phyloP scores from a whole-genome alignment of 2,888 invertebrate genomes.

The Eupithecia inturbata region DNA sequence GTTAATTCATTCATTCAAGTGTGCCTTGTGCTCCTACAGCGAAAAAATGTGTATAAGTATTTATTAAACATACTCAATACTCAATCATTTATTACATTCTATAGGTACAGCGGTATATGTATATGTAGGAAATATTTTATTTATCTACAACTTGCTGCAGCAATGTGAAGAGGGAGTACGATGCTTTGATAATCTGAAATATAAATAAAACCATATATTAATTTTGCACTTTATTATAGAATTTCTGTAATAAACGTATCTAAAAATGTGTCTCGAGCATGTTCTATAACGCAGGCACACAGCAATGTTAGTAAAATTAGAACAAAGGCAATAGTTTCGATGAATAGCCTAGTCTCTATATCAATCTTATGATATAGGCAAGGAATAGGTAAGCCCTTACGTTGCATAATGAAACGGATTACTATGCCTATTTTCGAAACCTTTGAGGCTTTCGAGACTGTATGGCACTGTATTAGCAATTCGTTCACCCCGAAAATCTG shows the following conservation, averaged over 20 bases:
- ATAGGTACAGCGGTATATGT: no score
- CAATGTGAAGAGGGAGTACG: constrained; percentile 83
- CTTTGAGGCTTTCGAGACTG: background rate
- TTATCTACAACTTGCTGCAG: constrained; percentile 73
- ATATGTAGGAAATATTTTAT: constrained; percentile 28
- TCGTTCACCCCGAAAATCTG: background rate
- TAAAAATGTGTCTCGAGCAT: background rate
- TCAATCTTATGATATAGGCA: background rate
- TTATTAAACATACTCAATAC: no score
- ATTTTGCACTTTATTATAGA: background rate
- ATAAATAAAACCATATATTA: constrained; percentile 16
- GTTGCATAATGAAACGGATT: background rate
- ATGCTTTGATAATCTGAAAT: constrained; percentile 83
- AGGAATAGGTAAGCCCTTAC: background rate
- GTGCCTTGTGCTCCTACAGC: no score
- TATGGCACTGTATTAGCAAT: background rate
- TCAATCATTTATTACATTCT: no score
- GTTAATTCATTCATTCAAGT: no score
- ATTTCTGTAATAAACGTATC: background rate
- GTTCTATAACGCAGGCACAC: background rate
- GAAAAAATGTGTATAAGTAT: no score
- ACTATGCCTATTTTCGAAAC: background rate
- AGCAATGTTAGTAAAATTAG: background rate
- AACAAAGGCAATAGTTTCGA: background rate
- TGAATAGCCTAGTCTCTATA: background rate